phyloP scores from a whole-genome alignment of 2,888 invertebrate species.

The Lithophane semibrunnea region DNA sequence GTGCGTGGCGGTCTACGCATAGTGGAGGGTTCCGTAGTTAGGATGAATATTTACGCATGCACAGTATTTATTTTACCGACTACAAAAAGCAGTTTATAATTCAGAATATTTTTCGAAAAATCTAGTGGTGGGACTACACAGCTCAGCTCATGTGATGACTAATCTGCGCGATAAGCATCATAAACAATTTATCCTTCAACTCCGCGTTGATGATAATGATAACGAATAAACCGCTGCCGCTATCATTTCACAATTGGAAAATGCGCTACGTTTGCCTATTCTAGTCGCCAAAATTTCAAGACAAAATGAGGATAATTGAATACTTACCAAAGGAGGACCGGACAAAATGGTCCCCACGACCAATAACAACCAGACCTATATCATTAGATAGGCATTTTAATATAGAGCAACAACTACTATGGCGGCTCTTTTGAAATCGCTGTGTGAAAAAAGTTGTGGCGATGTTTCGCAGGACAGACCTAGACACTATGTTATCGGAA shows the following conservation, averaged over 20 bases:
- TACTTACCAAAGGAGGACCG: background rate
- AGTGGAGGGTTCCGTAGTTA: background rate
- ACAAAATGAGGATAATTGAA: background rate
- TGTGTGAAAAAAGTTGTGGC: too few relatives aligned
- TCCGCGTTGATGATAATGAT: constrained; percentile 18
- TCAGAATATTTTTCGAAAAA: background rate
- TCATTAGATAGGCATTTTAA: too few relatives aligned
- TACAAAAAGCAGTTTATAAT: background rate
- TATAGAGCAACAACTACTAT: too few relatives aligned
- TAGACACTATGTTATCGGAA: too few relatives aligned
- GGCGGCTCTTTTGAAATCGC: too few relatives aligned
- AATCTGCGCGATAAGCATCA: constrained; percentile 28
- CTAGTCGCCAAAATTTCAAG: background rate
- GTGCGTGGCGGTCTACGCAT: background rate
- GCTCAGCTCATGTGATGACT: constrained; percentile 3
- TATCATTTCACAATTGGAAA: constrained; percentile 1
- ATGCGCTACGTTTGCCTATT: background rate
- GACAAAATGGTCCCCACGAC: too few relatives aligned
- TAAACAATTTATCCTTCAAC: constrained; percentile 28
- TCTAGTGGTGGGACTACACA: background rate
- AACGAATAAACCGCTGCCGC: constrained; percentile 13
- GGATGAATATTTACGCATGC: background rate
- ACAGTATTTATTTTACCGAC: background rate
- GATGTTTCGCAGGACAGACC: too few relatives aligned
- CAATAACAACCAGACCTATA: too few relatives aligned